Base-by-base conservation (phyloP, 1,140 invertebrate species). In the Zaprionus tsacasi region DNA sequence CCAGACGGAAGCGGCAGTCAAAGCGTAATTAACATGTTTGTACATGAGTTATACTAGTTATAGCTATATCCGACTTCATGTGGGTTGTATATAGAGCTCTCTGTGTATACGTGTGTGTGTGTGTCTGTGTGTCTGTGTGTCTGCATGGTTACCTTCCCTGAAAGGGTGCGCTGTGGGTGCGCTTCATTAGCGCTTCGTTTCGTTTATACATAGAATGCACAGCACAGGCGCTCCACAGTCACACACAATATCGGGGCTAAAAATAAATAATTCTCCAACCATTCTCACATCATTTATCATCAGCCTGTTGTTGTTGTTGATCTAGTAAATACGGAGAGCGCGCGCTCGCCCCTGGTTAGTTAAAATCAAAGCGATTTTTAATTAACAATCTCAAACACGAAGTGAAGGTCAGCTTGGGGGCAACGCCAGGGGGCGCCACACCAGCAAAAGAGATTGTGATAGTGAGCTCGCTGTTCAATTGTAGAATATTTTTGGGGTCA, bases 341-440 rank as follows among this genome's bases (percentile, higher is more conserved):
- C 64, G 63, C 78, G 38, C 68, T 6, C 40, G 40, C 40, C 6
- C n/a, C 7, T 15, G 7, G n/a, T 63, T 67, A 79, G 81, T 78
- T 73, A 77, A 78, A 85, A 81, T 75, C 78, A 75, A 78, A 81
- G 78, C 52, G 78, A 54, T 50, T 81, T 86, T 86, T 85, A 85
- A 85, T 85, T 85, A 85, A 86, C 71, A 80, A 73, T 67, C 68
- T 59, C 66, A 15, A 45, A 45, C 40, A 45, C 64, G 67, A 38
- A 65, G 48, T 76, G 81, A 85, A 85, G 81, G 81, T 85, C 82
- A 78, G 36, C 43, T 50, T 54, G 66, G 58, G 65, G 59, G 38
- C 30, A 36, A 30, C 27, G 38, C 56, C 74, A 21, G 50, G 63
- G 17, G 56, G 70, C n/a, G 50, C n/a, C 50, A 54, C n/a, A n/a